These are phyloP conservation scores for Parauchenoglanis ngamensis DNA, from an alignment of 2,797 vertebrate species.

Conservation along the genomic window DNA sequence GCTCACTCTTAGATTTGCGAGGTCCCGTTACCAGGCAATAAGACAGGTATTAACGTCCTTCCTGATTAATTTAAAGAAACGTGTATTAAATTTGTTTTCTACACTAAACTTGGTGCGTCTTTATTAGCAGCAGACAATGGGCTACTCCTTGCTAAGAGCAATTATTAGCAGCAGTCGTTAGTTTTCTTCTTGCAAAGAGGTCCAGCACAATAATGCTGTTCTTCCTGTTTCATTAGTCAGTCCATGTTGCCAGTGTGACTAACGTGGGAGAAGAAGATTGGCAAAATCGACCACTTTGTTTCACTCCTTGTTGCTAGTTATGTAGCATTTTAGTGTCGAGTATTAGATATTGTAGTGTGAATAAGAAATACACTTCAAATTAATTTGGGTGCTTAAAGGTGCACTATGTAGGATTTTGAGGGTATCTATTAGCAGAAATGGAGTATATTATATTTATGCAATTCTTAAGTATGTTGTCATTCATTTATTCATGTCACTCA, in stretches of 20 bases:
- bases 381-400: not conserved
- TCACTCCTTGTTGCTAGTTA: not conserved
- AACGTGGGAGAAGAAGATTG: not conserved
- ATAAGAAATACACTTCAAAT: not conserved
- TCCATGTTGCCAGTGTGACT: not conserved
- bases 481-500: not conserved
- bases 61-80: conserved; percentile 31
- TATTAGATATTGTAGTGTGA: not conserved
- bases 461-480: not conserved
- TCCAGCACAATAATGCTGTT: not conserved
- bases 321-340: not conserved
- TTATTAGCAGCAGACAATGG: conserved; percentile 8
- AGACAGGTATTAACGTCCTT: not conserved
- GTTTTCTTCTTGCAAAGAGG: not conserved
- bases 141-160: not conserved
- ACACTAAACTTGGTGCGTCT: conserved; percentile 18
- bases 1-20: conserved; percentile 22
- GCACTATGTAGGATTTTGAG: no score
- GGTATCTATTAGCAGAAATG: no score
- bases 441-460: no score
- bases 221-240: conserved; percentile 9
- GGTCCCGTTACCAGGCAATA: conserved; percentile 43
- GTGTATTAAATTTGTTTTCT: conserved; percentile 1
- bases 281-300: not conserved
- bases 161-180: not conserved